These are phyloP conservation scores for Gobiocypris rarus DNA, from an alignment of 2,113 vertebrate genomes.

Conservation along the genomic window DNA sequence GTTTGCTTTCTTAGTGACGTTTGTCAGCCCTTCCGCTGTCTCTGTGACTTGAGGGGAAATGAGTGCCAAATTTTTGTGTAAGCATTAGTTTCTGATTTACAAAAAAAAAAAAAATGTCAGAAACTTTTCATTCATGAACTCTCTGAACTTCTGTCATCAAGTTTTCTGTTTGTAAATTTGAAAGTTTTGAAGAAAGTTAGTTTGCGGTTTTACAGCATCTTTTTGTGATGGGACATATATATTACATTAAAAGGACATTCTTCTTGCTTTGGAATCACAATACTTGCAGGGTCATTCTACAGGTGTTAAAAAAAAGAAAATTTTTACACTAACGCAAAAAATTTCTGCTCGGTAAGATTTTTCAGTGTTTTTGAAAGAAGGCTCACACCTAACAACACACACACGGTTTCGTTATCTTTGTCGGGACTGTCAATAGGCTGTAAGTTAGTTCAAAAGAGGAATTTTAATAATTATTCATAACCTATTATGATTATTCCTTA, in stretches of 20 bases:
- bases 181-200: background rate
- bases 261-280: background rate
- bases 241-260: background rate
- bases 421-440: too few species aligned
- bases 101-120: slow-evolving; percentile 12
- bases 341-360: too few species aligned
- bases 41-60: slow-evolving; percentile 42
- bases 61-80: slow-evolving; percentile 39
- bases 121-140: background rate
- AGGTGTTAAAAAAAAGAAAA: background rate
- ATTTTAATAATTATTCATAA: too few species aligned
- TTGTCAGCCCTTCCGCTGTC: slow-evolving; percentile 45
- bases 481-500: too few species aligned
- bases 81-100: slow-evolving; percentile 28
- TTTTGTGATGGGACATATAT: background rate
- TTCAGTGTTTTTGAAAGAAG: too few species aligned
- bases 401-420: too few species aligned
- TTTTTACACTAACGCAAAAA: too few species aligned
- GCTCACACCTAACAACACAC: too few species aligned
- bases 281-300: background rate
- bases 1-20: slow-evolving; percentile 57
- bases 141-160: slow-evolving; percentile 25
- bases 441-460: too few species aligned
- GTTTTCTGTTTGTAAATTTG: slow-evolving; percentile 7
- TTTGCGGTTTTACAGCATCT: background rate